Conservation (phyloP, 1,140 invertebrate genomes). For the Chelonus insularis region DNA sequence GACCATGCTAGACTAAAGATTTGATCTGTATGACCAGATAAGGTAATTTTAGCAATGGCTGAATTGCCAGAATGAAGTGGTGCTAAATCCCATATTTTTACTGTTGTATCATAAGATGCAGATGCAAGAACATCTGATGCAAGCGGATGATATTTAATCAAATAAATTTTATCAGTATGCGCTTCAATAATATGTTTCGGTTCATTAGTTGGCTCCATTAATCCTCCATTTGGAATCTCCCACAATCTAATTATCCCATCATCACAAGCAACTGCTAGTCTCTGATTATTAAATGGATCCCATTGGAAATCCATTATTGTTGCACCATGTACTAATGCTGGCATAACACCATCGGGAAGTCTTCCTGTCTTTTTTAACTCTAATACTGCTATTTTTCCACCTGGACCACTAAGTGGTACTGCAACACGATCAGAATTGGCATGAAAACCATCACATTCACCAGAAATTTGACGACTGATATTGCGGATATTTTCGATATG, state of each 20-base stretch:
- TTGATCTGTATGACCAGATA: conserved; percentile 77
- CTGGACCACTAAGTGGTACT: conserved; percentile 83
- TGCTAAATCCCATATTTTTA: conserved; percentile 81
- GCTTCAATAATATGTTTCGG: conserved; percentile 66
- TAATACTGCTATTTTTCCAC: conserved; percentile 86
- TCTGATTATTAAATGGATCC: conserved; percentile 85
- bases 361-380: conserved; percentile 79
- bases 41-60: conserved; percentile 60
- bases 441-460: conserved; percentile 92
- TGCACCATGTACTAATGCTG: conserved; percentile 83
- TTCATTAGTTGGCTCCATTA: conserved; percentile 72
- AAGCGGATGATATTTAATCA: conserved; percentile 88
- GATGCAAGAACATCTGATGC: conserved; percentile 83
- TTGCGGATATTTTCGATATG: conserved; percentile 93
- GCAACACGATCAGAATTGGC: conserved; percentile 84
- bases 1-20: conserved; percentile 93
- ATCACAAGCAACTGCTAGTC: conserved; percentile 85
- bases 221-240: conserved; percentile 73
- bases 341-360: conserved; percentile 79
- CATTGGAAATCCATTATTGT: conserved; percentile 91
- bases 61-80: conserved; percentile 53
- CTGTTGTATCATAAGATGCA: conserved; percentile 85
- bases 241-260: conserved; percentile 88
- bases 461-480: conserved; percentile 86
- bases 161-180: conserved; percentile 89